Evolutionary conservation across 2,113 vertebrate genomes (phyloP), one percentile per base, ranked within the genome.

Genomic region (Crocuta crocuta): DNA sequence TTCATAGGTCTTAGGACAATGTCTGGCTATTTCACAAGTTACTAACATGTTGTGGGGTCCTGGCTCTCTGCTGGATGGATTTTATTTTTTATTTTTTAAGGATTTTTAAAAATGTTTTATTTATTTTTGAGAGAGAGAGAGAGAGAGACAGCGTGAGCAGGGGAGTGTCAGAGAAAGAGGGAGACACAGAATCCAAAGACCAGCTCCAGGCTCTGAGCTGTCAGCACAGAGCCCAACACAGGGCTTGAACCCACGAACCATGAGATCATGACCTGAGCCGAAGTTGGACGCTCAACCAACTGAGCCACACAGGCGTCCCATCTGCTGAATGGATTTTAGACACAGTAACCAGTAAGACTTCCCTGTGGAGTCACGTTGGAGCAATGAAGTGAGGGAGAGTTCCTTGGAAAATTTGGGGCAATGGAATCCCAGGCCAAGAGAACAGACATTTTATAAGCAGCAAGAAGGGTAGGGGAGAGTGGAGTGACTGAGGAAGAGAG

Each of bases 321-420:
- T 95, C 15, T 88, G 26, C 39, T 95, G 28, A 31, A 50, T 55
- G 39, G 50, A 61, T 91, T 97, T 96, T 61, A 68, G 50, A 70
- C 61, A 68, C 35, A 43, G 1, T 71, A n/a, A 0, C 33, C 65
- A 45, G 39, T 78, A 61, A 71, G 16, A 31, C 23, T 70, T 82
- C 17, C 31, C 13, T 45, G 12, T 48, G 35, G 45, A 96, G 33
- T 83, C 82, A 80, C 68, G 53, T n/a, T 28, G 53, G 48, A 96
- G 21, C 70, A 82, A 68, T 24, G 6, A 86, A 70, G 4, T 43
- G n/a, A 79, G 55, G 23, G 33, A 24, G 7, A 16, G 50, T 31
- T 11, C 15, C 50, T 71, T 31, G 13, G 4, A 55, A 76, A 89
- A 58, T 73, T 31, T 66, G 9, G 65, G 24, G 11, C 80, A 93